These are phyloP conservation scores for Eutrigla gurnardus DNA, from an alignment of 2,797 vertebrate species.

Conservation along the genomic window DNA sequence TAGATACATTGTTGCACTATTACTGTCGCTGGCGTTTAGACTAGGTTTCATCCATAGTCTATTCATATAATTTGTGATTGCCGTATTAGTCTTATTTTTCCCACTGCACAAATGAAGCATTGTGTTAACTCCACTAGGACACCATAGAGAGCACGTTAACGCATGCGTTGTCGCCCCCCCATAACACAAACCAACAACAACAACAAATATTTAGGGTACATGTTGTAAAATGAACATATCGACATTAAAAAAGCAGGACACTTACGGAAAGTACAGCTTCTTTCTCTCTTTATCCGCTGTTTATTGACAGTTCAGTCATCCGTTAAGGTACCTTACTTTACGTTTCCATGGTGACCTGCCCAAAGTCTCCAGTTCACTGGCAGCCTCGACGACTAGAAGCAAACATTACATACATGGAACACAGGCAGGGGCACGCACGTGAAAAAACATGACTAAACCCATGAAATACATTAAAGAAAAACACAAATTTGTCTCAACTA, in stretches of 20 bases:
- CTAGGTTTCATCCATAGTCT: neutral
- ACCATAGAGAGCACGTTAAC: neutral
- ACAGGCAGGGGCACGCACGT: accelerated
- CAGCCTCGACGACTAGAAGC: neutral
- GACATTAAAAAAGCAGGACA: neutral
- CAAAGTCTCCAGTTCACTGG: constrained; percentile 1
- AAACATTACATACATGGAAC: neutral
- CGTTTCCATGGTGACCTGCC: constrained; percentile 61
- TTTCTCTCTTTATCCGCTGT: neutral
- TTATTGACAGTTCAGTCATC: neutral
- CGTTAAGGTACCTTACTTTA: neutral
- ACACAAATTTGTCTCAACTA: neutral
- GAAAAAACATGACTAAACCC: neutral
- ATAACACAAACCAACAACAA: neutral
- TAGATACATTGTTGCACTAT: neutral
- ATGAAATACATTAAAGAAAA: accelerated
- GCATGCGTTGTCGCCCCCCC: neutral
- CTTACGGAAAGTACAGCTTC: neutral
- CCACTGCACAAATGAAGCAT: neutral
- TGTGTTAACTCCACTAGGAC: neutral
- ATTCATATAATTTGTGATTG: neutral
- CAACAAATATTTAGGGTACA: neutral
- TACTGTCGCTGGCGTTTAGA: neutral
- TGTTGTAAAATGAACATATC: neutral
- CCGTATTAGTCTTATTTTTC: neutral